Evolutionary conservation across 2,888 invertebrate genomes (phyloP).

Genomic region (Tubiluchus corallicola): DNA sequence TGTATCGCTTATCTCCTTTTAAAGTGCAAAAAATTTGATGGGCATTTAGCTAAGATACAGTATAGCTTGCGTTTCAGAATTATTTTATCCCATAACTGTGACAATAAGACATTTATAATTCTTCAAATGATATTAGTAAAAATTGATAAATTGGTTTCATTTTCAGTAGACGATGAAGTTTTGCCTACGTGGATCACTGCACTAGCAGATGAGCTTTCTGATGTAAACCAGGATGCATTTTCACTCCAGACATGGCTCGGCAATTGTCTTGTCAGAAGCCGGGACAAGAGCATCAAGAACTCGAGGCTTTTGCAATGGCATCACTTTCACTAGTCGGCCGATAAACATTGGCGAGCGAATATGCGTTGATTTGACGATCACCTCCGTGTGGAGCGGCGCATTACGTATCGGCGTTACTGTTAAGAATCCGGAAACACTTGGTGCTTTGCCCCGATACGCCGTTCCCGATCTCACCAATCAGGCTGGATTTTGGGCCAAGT

Average conservation of each 20-base stretch:
- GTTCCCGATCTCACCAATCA: constrained; percentile 22
- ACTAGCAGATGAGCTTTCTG: too few species aligned
- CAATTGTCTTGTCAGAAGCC: not conserved
- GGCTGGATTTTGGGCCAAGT: constrained; percentile 25
- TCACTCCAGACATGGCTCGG: not conserved
- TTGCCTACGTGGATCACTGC: too few species aligned
- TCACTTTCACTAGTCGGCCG: not conserved
- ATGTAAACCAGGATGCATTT: too few species aligned
- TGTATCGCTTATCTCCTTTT: too few species aligned
- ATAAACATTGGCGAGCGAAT: not conserved
- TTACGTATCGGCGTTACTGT: constrained; percentile 26
- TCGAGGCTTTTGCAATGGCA: not conserved
- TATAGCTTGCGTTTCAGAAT: too few species aligned
- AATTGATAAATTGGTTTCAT: too few species aligned
- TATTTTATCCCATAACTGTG: too few species aligned
- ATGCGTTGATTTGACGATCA: not conserved
- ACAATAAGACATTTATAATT: too few species aligned
- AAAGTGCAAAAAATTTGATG: too few species aligned
- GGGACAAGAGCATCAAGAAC: not conserved
- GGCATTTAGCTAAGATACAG: too few species aligned
- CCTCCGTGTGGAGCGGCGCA: constrained; percentile 24
- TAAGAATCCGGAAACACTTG: constrained; percentile 20
- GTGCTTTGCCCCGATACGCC: constrained; percentile 23
- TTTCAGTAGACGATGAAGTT: too few species aligned
- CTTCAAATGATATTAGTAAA: too few species aligned